phyloP scores from a whole-genome alignment of 2,113 vertebrate species.

The Bambusicola thoracicus region DNA sequence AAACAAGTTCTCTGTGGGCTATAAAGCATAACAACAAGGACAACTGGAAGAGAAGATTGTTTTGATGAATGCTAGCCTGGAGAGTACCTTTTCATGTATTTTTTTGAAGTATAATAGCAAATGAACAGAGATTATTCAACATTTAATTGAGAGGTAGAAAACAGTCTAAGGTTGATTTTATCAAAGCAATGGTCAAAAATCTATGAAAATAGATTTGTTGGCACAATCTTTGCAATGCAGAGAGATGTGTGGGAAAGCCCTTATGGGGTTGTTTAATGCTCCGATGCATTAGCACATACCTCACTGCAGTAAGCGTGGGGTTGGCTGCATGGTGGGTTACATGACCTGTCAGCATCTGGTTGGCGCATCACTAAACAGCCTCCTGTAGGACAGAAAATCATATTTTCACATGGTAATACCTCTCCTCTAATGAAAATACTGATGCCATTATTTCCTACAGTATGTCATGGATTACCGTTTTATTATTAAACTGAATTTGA shows the following conservation, averaged over 20 bases:
- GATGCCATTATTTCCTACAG: not conserved
- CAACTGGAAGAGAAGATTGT: not conserved
- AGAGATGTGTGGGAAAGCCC: not conserved
- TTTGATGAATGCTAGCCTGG: not conserved
- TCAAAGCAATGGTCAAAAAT: not conserved
- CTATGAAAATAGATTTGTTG: not conserved
- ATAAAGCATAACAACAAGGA: not conserved
- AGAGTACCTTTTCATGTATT: not conserved
- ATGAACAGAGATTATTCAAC: not conserved
- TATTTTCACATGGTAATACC: slow-evolving; percentile 60
- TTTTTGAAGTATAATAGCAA: not conserved
- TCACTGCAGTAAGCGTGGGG: slow-evolving; percentile 91
- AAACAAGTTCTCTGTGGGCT: not conserved
- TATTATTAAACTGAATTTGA: not conserved
- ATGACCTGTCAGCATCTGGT: slow-evolving; percentile 88
- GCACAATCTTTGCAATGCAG: not conserved
- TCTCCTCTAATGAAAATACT: slow-evolving; percentile 26
- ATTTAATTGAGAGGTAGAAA: not conserved
- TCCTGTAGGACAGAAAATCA: slow-evolving; percentile 83
- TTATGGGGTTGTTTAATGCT: not conserved
- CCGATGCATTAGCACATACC: slow-evolving; percentile 79
- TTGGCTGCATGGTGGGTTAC: slow-evolving; percentile 89
- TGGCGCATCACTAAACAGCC: slow-evolving; percentile 88
- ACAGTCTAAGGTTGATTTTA: not conserved
- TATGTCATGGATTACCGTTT: not conserved